Evolutionary conservation across 2,797 vertebrate genomes (phyloP).

Genomic region (Ctenopoma kingsleyae): DNA sequence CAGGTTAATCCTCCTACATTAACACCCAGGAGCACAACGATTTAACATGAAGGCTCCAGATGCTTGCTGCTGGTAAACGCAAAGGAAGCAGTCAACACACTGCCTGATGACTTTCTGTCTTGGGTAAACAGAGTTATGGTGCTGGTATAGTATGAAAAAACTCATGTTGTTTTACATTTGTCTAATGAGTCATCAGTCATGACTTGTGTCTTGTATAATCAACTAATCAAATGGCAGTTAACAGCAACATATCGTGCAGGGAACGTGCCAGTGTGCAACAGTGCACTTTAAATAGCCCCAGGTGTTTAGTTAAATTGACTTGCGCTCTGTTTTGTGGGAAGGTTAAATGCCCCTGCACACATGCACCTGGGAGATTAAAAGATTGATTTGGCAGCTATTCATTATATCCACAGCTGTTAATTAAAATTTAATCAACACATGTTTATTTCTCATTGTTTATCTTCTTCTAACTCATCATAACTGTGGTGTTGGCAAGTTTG

Average conservation of each 20-base stretch:
- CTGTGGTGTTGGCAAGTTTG: conserved; percentile 30
- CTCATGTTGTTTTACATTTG: conserved; percentile 47
- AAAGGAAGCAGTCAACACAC: conserved; percentile 46
- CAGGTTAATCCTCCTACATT: conserved; percentile 67
- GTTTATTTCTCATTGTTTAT: conserved; percentile 51
- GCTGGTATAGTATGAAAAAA: conserved; percentile 28
- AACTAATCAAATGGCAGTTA: conserved; percentile 52
- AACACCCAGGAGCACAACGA: conserved; percentile 63
- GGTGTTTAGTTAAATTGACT: conserved; percentile 38
- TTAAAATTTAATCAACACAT: conserved; percentile 51
- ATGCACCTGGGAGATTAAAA: conserved; percentile 15
- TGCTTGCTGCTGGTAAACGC: conserved; percentile 31
- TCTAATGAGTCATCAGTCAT: conserved; percentile 53
- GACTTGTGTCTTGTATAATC: conserved; percentile 48
- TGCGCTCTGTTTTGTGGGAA: conserved; percentile 45
- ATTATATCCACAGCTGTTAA: conserved; percentile 38
- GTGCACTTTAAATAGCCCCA: conserved; percentile 49
- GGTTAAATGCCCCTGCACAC: conserved; percentile 29
- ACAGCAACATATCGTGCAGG: conserved; percentile 21
- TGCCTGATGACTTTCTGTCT: conserved; percentile 42
- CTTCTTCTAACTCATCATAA: conserved; percentile 23
- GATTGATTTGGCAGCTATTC: conserved; percentile 32
- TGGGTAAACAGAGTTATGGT: conserved; percentile 46
- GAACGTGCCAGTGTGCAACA: conserved; percentile 50
- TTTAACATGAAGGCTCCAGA: conserved; percentile 63